phyloP scores from a whole-genome alignment of 1,140 invertebrate genomes.

The Caligus rogercresseyi region DNA sequence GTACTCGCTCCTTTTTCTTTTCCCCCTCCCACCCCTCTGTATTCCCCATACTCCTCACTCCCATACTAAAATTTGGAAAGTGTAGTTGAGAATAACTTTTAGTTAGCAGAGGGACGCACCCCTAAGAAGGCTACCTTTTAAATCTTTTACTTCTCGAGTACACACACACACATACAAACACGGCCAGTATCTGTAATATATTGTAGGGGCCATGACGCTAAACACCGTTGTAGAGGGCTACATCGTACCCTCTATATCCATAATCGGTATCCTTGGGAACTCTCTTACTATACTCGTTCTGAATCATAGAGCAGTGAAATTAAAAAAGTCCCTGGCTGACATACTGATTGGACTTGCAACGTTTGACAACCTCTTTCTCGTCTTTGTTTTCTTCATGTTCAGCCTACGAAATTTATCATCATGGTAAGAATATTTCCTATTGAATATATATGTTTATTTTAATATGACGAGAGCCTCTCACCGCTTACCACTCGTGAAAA shows the following conservation, averaged over 20 bases:
- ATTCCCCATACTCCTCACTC: too few species aligned
- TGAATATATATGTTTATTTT: neutral
- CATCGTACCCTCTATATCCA: neutral
- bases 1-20: neutral
- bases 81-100: too few species aligned
- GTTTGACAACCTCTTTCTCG: slow-evolving; percentile 9
- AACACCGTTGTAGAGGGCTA: slow-evolving; percentile 8
- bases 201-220: neutral
- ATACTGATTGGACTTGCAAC: slow-evolving; percentile 12
- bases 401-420: neutral
- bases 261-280: slow-evolving; percentile 3
- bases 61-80: too few species aligned
- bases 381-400: slow-evolving; percentile 11
- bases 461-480: too few species aligned
- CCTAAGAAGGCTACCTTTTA: neutral
- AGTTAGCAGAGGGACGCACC: neutral
- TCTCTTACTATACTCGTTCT: slow-evolving; percentile 4
- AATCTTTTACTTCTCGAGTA: neutral
- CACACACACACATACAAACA: neutral
- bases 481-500: too few species aligned
- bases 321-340: slow-evolving; percentile 7
- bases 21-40: too few species aligned
- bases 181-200: too few species aligned
- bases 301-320: slow-evolving; percentile 14
- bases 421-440: neutral